Percentiles rank a stretch among this genome's conserved stretches.
These are phyloP conservation scores for Phoebastria nigripes DNA, from an alignment of 2,797 vertebrate genomes.

Conservation along the genomic window DNA sequence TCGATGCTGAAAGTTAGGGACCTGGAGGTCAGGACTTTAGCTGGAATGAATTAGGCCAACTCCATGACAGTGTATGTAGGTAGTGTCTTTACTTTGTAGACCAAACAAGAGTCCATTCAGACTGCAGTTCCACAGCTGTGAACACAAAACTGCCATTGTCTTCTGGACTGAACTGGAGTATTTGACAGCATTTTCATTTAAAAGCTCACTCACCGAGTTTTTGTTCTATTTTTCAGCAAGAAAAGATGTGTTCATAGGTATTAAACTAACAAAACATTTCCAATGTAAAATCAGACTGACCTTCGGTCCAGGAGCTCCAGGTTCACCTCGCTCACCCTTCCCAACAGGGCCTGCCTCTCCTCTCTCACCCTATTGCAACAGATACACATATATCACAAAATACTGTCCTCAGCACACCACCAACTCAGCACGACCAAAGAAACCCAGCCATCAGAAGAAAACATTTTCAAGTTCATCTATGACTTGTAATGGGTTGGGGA, in stretches of 20 bases:
- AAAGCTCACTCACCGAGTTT: not conserved
- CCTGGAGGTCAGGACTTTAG: not conserved
- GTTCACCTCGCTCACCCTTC: constrained; percentile 89
- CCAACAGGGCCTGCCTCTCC: constrained; percentile 89
- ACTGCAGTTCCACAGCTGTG: not conserved
- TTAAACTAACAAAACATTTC: not conserved
- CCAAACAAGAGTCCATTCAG: not conserved
- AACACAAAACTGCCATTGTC: not conserved
- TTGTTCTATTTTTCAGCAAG: not conserved
- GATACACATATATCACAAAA: not conserved
- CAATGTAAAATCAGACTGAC: constrained; percentile 72
- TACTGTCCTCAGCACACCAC: not conserved
- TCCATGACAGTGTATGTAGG: not conserved
- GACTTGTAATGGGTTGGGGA: not conserved
- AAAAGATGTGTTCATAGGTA: not conserved
- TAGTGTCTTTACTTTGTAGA: not conserved
- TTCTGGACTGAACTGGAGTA: not conserved
- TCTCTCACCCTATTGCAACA: constrained; percentile 85
- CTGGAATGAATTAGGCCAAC: not conserved
- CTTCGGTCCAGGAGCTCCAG: constrained; percentile 87
- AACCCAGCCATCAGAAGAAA: not conserved
- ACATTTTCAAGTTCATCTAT: not conserved
- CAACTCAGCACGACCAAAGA: not conserved
- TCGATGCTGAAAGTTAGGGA: not conserved
- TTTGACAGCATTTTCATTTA: not conserved